Conservation (phyloP, 2,113 vertebrate genomes). For the Pelecanoides urinatrix region DNA sequence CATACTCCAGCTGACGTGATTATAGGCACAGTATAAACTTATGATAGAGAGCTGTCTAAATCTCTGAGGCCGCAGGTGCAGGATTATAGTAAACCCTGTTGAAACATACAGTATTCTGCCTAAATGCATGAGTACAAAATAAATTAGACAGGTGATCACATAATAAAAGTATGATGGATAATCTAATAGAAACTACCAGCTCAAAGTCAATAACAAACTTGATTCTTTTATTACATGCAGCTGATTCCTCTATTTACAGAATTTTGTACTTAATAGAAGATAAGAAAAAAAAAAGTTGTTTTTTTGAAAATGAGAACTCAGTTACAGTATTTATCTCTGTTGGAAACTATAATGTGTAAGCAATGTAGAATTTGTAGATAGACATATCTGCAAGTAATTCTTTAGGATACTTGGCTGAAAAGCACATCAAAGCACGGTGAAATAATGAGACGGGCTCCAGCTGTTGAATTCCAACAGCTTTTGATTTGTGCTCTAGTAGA, state of each 20-base stretch:
- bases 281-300: slow-evolving; percentile 13
- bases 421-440: slow-evolving; percentile 77
- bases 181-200: slow-evolving; percentile 72
- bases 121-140: slow-evolving; percentile 77
- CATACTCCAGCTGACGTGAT: slow-evolving; percentile 71
- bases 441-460: slow-evolving; percentile 83
- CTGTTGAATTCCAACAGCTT: slow-evolving; percentile 81
- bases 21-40: slow-evolving; percentile 70
- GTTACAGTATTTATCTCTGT: slow-evolving; percentile 78
- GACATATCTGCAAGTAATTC: slow-evolving; percentile 78
- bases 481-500: slow-evolving; percentile 78
- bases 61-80: slow-evolving; percentile 81
- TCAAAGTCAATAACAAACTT: slow-evolving; percentile 74
- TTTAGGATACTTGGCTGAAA: slow-evolving; percentile 78
- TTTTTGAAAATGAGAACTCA: slow-evolving; percentile 73
- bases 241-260: slow-evolving; percentile 73
- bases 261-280: slow-evolving; percentile 69
- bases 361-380: slow-evolving; percentile 77
- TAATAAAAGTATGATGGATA: slow-evolving; percentile 78
- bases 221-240: slow-evolving; percentile 75
- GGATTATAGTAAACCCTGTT: slow-evolving; percentile 76
- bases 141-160: slow-evolving; percentile 82
- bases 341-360: slow-evolving; percentile 77
- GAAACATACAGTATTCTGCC: slow-evolving; percentile 73
- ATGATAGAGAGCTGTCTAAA: slow-evolving; percentile 69